Conservation (phyloP, 2,113 vertebrate species). For the Benthochromis sp. region DNA sequence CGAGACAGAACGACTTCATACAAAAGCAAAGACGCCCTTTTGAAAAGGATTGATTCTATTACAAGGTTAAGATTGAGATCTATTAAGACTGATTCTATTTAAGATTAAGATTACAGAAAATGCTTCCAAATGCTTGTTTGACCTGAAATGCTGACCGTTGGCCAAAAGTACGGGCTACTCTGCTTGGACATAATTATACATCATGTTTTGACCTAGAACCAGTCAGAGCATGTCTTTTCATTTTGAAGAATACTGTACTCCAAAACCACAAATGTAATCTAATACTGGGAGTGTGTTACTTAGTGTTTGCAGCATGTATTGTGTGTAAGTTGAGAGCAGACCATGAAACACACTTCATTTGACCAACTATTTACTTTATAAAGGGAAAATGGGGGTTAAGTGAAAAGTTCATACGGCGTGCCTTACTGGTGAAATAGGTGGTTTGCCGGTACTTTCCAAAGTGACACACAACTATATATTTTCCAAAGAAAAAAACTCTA, state of each 20-base stretch:
- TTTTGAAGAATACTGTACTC: not conserved
- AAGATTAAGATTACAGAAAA: not conserved
- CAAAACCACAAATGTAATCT: not conserved
- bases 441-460: not conserved
- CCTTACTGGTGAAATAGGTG: not conserved
- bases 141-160: not conserved
- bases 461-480: not conserved
- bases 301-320: not conserved
- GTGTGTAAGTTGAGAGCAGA: not conserved
- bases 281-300: not conserved
- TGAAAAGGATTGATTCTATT: not conserved
- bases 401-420: not conserved
- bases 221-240: not conserved
- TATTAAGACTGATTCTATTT: not conserved
- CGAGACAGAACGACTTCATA: not conserved
- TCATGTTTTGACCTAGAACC: not conserved
- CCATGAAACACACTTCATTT: constrained; percentile 10
- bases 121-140: not conserved
- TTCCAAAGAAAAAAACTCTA: not conserved
- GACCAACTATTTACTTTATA: not conserved
- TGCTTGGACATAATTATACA: not conserved
- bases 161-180: not conserved
- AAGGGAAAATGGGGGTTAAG: not conserved
- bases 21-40: not conserved
- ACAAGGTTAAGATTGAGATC: not conserved